These are phyloP conservation scores for Aix galericulata DNA, from an alignment of 2,113 vertebrate species.

Conservation along the genomic window DNA sequence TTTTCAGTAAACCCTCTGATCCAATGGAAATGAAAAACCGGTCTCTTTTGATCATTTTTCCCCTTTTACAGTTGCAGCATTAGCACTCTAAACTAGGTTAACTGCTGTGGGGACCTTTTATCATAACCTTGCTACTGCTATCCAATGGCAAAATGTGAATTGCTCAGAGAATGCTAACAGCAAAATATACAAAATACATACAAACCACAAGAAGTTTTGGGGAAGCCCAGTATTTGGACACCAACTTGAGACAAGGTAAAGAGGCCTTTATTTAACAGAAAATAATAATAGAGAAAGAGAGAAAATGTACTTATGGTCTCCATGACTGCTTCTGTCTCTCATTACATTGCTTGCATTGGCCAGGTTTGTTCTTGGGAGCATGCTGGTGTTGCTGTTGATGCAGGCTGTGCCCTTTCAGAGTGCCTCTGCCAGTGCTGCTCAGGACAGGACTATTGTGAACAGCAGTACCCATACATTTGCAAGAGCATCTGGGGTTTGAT, in stretches of 20 bases:
- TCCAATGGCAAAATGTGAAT: not conserved
- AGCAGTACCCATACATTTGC: not conserved
- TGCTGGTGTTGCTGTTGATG: not conserved
- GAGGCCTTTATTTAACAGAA: not conserved
- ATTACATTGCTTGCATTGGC: rapidly evolving
- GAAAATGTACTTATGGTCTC: not conserved
- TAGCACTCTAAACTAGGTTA: not conserved
- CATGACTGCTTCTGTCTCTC: not conserved
- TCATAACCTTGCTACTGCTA: not conserved
- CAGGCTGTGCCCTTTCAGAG: not conserved
- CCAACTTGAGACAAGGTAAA: not conserved
- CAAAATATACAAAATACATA: not conserved
- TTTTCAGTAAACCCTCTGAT: not conserved
- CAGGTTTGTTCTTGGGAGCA: rapidly evolving
- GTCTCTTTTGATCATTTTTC: not conserved
- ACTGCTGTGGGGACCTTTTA: not conserved
- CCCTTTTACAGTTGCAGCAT: not conserved
- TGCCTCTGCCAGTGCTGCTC: rapidly evolving
- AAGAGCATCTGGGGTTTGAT: not conserved
- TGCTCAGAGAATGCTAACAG: not conserved
- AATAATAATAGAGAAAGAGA: not conserved
- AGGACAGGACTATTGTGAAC: rapidly evolving
- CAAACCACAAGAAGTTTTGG: not conserved
- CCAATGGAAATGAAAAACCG: not conserved
- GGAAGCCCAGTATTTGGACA: not conserved